Evolutionary conservation across 1,140 invertebrate species (phyloP), one percentile per base, ranked within the genome.

Genomic region (Diorhabda carinulata): DNA sequence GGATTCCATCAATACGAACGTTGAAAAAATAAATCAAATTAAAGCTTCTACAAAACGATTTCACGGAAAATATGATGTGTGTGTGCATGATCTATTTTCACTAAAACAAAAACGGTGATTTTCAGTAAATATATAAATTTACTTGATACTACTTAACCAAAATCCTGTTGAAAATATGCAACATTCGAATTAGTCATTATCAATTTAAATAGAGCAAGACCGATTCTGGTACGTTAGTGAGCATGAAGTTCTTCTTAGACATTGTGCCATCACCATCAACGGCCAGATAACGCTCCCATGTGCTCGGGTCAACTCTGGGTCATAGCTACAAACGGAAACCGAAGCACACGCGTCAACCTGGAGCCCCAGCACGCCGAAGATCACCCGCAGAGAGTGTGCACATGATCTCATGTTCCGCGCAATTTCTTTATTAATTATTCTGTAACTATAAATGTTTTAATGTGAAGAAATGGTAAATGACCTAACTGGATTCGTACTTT

Each of bases 341-440:
- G 47, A 52, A 52, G 47, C 47, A 52, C 47, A 52, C 47, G 47
- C 47, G 47, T 52, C 47, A 52, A 52, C 47, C 47, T 52, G 47
- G 47, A 52, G 47, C 47, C 47, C 47, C 47, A 52, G 47, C 47
- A 52, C 47, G 47, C 47, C 4, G 47, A 52, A 52, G 47, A 52
- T 52, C 47, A 52, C 47, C 47, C 47, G 47, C 47, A 52, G 47
- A 25, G 25, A 52, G 47, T 52, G 47, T 52, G 47, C 47, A 52
- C 47, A 52, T 52, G 47, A 52, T 52, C 47, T 52, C n/a, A n/a
- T 52, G 47, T 52, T 52, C 47, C 47, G 47, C 47, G 47, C 47
- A 3, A 52, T 52, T 52, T 52, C 47, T 52, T 52, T 52, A 52
- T 52, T 52, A 52, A 52, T 52, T 52, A 52, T 52, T 52, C 47